Evolutionary conservation across 2,888 invertebrate genomes (phyloP), one percentile per base, ranked within the genome.

Genomic region (Troilus luridus): DNA sequence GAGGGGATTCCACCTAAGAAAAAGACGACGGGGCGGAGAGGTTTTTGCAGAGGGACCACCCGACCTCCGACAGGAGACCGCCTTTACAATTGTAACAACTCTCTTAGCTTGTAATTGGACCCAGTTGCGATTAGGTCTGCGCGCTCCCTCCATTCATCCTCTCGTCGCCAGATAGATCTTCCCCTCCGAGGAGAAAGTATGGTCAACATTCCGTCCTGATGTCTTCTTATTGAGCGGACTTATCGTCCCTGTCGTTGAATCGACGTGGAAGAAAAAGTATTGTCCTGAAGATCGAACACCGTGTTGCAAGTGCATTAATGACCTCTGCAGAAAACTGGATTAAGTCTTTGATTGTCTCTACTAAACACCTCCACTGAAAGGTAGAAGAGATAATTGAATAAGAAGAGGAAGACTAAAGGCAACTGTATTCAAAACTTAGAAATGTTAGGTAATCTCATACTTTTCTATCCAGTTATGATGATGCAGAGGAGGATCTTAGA

Each of bases 41-140:
- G 85, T 85, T 85, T 85, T 85, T 85, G 85, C 85, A 85, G 85
- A n/a, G 85, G 85, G 85, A 85, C 85, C 85, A 85, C 85, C 85
- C 85, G 85, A 56, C 85, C 56, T 12, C 54, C 21, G 56, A 54
- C 54, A 56, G n/a, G 21, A 56, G 85, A 21, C 85, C 85, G 85
- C 54, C 85, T 85, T 85, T 85, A 85, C 85, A 85, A 85, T 85
- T 85, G 85, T 85, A 85, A 85, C 85, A 85, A 85, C 85, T 85
- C 85, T 85, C n/a, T 85, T 85, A 85, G 85, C 56, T 85, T 85
- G 85, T 85, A 85, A 85, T 85, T 85, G 85, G 85, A 85, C 56
- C 85, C 85, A 85, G 85, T 85, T 85, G 56, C 85, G 85, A 85
- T 85, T 85, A 85, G 85, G 56, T 54, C n/a, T 85, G 56, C 56